Evolutionary conservation across 2,797 vertebrate species (phyloP), one percentile per base, ranked within the genome.

Genomic region (Macrochelys suwanniensis): DNA sequence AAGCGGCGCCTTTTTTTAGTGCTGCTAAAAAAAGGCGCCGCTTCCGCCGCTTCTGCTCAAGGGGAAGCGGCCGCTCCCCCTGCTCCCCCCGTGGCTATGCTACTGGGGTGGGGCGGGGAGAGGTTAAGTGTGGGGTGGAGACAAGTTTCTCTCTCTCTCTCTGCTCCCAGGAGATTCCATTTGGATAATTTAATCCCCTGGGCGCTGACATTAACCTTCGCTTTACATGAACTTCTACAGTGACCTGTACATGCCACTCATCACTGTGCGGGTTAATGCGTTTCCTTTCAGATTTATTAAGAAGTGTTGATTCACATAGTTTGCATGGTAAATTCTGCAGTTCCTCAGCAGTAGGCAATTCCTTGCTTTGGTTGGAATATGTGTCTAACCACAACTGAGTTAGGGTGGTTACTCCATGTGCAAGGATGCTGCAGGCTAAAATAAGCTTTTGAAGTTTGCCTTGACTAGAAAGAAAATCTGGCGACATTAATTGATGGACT

Each of bases 271-370:
- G 96, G 84, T 89, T 97, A 97, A 96, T 83, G 65, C 84, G 91
- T 95, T 96, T 95, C 94, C 93, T 96, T 97, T 97, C 96, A 97
- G 97, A 26, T 96, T 97, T 96, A 96, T 21, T 65, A 16, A n/a
- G 4, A 61, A 1, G 6, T 33, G 15, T 13, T 15, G n/a, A 16
- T 65, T n/a, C 19, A 97, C 96, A 94, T 76, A 2, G 74, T 82
- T 94, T 89, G 84, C 91, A 12, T 1, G 6, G 28, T 76, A 85
- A 51, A 56, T 1, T 57, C 50, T 87, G 78, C 87, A 28, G 37
- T 17, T 53, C 78, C 80, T 80, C 96, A 93, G 94, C 78, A 42
- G 33, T 2, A 3, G 82, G 78, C 23, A 37, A 42, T 21, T 42
- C 26, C 51, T 87, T 90, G 93, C 90, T 85, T 56, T 89, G 89